Conservation (phyloP, 2,113 vertebrate species). For the Ophthalmolycus amberensis region DNA sequence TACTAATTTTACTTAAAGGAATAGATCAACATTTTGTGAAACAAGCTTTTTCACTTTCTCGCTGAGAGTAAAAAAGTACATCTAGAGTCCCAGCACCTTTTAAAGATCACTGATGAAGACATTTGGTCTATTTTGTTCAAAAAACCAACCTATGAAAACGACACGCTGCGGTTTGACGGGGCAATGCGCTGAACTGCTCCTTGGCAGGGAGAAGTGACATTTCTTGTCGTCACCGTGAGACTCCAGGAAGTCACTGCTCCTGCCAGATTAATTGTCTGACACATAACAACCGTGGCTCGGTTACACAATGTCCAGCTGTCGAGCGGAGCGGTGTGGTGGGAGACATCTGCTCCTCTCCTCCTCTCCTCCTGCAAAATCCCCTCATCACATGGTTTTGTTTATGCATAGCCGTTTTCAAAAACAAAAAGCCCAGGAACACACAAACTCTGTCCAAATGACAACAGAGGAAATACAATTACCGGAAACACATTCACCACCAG, state of each 20-base stretch:
- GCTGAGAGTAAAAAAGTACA: too few relatives aligned
- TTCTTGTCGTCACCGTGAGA: constrained; percentile 9
- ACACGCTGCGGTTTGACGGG: constrained; percentile 1
- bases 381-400: constrained; percentile 85
- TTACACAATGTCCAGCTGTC: constrained; percentile 80
- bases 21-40: not conserved
- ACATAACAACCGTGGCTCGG: constrained; percentile 26
- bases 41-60: too few relatives aligned
- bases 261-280: constrained; percentile 35
- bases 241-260: constrained; percentile 30
- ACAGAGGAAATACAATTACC: constrained; percentile 83
- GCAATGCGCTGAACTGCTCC: constrained; percentile 10
- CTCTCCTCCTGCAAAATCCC: constrained; percentile 73
- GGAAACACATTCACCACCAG: constrained; percentile 74
- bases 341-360: constrained; percentile 79
- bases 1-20: not conserved
- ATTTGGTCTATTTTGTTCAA: not conserved
- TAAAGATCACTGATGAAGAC: not conserved
- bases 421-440: constrained; percentile 65
- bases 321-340: constrained; percentile 60
- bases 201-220: constrained; percentile 26
- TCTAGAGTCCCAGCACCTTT: not conserved
- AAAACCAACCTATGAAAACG: not conserved
- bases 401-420: constrained; percentile 68
- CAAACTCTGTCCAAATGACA: constrained; percentile 80